These are phyloP conservation scores for Orussus abietinus DNA, from an alignment of 1,140 invertebrate genomes.

Conservation along the genomic window DNA sequence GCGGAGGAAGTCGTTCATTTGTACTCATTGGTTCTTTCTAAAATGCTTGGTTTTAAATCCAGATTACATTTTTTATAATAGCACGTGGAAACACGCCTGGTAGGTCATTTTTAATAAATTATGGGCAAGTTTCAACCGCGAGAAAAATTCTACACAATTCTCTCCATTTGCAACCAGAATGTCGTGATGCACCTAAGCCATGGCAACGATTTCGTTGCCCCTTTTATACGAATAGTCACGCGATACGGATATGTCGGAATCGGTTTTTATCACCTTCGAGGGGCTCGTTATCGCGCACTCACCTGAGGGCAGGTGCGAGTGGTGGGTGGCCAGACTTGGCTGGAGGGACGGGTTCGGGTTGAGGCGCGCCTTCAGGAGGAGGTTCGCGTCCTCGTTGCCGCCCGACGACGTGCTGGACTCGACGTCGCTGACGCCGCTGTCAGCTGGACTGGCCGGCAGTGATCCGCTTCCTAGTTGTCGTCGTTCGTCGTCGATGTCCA, in stretches of 20 bases:
- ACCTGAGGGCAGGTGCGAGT: conserved; percentile 51
- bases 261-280: too few species aligned
- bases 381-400: conserved; percentile 74
- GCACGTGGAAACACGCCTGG: too few species aligned
- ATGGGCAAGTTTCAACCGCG: too few species aligned
- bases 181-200: too few species aligned
- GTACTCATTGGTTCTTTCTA: too few species aligned
- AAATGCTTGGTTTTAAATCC: too few species aligned
- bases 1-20: too few species aligned
- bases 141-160: conserved; percentile 12
- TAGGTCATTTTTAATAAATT: too few species aligned
- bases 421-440: conserved; percentile 95
- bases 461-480: conserved; percentile 63
- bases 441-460: conserved; percentile 92
- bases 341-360: conserved; percentile 56
- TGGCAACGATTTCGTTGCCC: too few species aligned
- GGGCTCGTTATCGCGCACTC: too few species aligned
- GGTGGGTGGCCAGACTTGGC: conserved; percentile 44
- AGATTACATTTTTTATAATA: too few species aligned
- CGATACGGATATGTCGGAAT: too few species aligned
- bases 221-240: neutral
- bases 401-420: conserved; percentile 88
- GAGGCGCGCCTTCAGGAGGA: conserved; percentile 80
- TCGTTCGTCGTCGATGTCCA: conserved; percentile 12
- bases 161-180: neutral